Evolutionary conservation across 2,113 vertebrate species (phyloP).

Genomic region (Oncorhynchus gorbuscha): DNA sequence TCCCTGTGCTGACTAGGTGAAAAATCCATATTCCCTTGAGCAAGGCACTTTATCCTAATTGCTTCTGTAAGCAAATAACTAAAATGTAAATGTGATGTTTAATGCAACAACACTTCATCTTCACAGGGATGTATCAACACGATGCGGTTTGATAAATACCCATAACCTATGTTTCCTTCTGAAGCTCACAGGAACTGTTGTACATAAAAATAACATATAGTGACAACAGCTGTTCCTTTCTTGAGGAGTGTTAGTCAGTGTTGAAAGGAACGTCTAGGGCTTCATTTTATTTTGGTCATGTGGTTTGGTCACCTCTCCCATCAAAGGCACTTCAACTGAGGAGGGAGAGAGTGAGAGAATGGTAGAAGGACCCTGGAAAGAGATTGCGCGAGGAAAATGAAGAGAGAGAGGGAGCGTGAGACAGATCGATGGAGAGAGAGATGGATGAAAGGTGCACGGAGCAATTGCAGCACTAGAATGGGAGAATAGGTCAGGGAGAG

Average conservation of each 20-base stretch:
- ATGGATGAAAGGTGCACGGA: background rate
- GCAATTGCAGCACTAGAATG: background rate
- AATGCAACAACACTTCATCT: background rate
- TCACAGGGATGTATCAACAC: background rate
- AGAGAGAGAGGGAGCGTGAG: background rate
- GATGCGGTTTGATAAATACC: background rate
- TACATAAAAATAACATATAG: background rate
- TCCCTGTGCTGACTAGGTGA: too few relatives aligned
- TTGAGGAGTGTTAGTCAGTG: background rate
- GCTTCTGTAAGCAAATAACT: too few relatives aligned
- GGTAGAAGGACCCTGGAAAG: background rate
- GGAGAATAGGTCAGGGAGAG: background rate
- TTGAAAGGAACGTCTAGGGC: background rate
- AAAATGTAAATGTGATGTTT: too few relatives aligned
- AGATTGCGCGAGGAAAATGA: background rate
- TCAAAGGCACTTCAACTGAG: background rate
- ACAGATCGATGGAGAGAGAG: background rate
- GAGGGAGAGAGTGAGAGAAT: background rate
- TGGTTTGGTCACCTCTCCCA: background rate
- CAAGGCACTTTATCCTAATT: too few relatives aligned
- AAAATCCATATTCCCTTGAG: too few relatives aligned
- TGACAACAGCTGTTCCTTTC: background rate
- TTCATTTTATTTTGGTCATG: background rate
- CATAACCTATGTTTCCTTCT: background rate
- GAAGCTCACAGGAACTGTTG: background rate